Evolutionary conservation across 2,888 invertebrate species (phyloP).

Genomic region (Cosmorhoe ocellata): DNA sequence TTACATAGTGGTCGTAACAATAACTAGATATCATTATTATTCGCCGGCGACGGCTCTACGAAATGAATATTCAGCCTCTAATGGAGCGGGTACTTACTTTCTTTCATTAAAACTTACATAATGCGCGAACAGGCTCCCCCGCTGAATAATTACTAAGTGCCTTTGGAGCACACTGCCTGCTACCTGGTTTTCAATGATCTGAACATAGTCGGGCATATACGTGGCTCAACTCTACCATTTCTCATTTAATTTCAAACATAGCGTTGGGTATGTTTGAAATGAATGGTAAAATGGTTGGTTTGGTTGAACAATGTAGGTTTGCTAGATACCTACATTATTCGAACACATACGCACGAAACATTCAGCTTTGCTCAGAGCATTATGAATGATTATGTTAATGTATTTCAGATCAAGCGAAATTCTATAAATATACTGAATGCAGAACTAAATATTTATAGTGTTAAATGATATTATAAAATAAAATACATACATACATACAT

Average conservation of each 20-base stretch:
- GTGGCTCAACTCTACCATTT: neutral
- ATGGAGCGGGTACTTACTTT: slow-evolving; percentile 54
- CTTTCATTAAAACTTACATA: slow-evolving; percentile 66
- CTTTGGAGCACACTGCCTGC: slow-evolving; percentile 22
- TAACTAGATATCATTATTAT: slow-evolving; percentile 61
- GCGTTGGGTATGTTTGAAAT: too few relatives aligned
- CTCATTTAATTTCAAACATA: too few relatives aligned
- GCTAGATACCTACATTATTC: neutral
- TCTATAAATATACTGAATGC: too few relatives aligned
- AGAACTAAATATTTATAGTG: too few relatives aligned
- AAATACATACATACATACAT: too few relatives aligned
- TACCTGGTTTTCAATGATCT: slow-evolving; percentile 17
- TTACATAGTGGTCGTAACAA: slow-evolving; percentile 55
- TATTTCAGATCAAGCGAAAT: too few relatives aligned
- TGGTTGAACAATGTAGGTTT: too few relatives aligned
- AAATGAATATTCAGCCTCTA: slow-evolving; percentile 62
- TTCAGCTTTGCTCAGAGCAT: neutral
- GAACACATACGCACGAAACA: neutral
- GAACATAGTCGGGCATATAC: neutral
- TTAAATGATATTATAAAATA: too few relatives aligned
- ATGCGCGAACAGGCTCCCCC: slow-evolving; percentile 44
- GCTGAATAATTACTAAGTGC: slow-evolving; percentile 57
- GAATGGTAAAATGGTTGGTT: too few relatives aligned
- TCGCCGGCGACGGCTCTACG: slow-evolving; percentile 45
- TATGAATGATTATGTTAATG: neutral